A percentile compares a stretch with the other conserved stretches of the same genome.
phyloP scores from a whole-genome alignment of 2,113 vertebrate genomes.

The Halcyon senegalensis region DNA sequence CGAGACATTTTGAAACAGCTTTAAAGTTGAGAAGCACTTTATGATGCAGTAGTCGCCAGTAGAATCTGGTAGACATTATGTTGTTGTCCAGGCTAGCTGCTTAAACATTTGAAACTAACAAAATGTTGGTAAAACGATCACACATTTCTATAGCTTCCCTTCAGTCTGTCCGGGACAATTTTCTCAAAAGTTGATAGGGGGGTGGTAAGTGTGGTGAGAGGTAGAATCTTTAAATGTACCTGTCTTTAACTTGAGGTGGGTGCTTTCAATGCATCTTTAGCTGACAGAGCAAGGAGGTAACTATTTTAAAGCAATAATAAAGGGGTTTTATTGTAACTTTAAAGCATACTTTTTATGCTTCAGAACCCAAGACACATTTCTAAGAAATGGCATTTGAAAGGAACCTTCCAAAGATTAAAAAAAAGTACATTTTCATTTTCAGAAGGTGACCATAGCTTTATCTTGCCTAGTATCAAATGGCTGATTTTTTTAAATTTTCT shows the following conservation, averaged over 20 bases:
- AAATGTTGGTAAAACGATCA: not conserved
- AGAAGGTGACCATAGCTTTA: not conserved
- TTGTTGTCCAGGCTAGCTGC: not conserved
- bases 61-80: not conserved
- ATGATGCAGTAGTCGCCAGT: not conserved
- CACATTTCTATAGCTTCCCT: not conserved
- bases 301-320: not conserved
- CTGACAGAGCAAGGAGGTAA: not conserved
- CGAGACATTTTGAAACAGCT: not conserved
- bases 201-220: not conserved
- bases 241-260: not conserved
- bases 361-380: not conserved
- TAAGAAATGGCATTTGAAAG: not conserved
- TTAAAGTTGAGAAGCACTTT: not conserved
- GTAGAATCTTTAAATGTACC: not conserved
- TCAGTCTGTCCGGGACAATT: not conserved
- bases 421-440: not conserved
- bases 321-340: not conserved
- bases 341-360: not conserved
- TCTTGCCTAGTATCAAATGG: not conserved
- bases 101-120: not conserved
- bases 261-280: not conserved
- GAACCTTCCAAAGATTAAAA: not conserved
- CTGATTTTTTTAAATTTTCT: not conserved
- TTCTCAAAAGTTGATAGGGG: not conserved